Evolutionary conservation across 2,797 vertebrate genomes (phyloP).

Genomic region (Megalops cyprinoides): DNA sequence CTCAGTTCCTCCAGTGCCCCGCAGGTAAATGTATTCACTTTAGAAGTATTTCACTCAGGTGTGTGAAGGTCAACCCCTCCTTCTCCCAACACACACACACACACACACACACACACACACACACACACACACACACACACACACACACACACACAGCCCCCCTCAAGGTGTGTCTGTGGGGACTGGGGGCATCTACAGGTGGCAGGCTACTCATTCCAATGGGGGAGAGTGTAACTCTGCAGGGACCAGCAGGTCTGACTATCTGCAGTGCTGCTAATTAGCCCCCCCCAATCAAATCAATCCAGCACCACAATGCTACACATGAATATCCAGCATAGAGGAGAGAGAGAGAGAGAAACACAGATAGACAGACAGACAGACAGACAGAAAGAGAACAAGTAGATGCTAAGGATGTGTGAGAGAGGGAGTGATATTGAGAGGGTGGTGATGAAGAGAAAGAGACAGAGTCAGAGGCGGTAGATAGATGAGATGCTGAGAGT

Average conservation of each 20-base stretch:
- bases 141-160: neutral
- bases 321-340: conserved; percentile 13
- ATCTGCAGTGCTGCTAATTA: neutral
- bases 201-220: neutral
- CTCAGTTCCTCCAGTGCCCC: neutral
- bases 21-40: neutral
- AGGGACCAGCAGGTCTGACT: neutral
- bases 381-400: neutral
- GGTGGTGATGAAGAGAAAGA: neutral
- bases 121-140: neutral
- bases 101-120: neutral
- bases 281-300: neutral
- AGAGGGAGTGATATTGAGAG: neutral
- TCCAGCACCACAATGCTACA: neutral
- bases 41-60: neutral
- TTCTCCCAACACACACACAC: neutral
- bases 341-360: neutral
- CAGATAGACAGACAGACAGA: neutral
- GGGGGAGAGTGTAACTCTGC: neutral
- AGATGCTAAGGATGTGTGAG: neutral
- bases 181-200: neutral
- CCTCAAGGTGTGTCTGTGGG: too few relatives aligned
- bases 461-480: neutral
- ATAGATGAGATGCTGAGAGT: neutral
- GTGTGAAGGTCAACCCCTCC: neutral